Percentiles rank a stretch among this genome's conserved stretches.
phyloP scores from a whole-genome alignment of 37 sponge, comb jelly and placozoan genomes.

The Lycopodina hypogea region DNA sequence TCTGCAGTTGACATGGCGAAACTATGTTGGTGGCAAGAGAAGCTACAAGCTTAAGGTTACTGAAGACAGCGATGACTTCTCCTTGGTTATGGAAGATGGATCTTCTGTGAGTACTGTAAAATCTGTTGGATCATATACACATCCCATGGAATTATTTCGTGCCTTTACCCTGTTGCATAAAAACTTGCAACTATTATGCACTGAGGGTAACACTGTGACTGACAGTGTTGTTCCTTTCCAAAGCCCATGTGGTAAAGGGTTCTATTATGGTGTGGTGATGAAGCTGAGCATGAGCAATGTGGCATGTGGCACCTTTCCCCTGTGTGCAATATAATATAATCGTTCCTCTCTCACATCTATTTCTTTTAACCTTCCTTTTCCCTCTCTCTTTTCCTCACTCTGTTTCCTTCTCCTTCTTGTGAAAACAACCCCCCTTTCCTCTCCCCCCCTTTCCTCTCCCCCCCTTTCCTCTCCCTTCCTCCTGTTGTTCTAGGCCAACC shows the following conservation, averaged over 20 bases:
- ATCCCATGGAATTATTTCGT: background rate
- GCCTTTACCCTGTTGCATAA: too few relatives aligned
- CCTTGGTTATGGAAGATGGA: constrained; percentile 15
- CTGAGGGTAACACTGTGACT: too few relatives aligned
- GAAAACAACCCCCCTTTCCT: background rate
- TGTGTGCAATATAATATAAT: too few relatives aligned
- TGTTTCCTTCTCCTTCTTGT: background rate
- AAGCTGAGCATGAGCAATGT: too few relatives aligned
- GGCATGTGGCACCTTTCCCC: too few relatives aligned
- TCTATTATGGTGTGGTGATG: too few relatives aligned
- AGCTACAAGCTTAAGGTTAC: constrained; percentile 21
- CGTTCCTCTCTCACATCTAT: background rate
- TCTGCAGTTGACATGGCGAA: constrained; percentile 15
- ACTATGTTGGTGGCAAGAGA: constrained; percentile 34
- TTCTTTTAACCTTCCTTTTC: too few relatives aligned
- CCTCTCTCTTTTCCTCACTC: background rate
- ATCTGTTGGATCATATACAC: background rate
- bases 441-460: background rate
- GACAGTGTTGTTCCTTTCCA: too few relatives aligned
- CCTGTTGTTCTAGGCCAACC: constrained; percentile 23
- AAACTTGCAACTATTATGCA: too few relatives aligned
- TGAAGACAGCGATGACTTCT: constrained; percentile 42
- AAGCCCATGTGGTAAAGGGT: too few relatives aligned
- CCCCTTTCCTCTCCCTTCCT: background rate
- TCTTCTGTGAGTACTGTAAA: constrained; percentile 20